Evolutionary conservation across 1,140 invertebrate genomes (phyloP).

Genomic region (Thereuonema tuberculata): DNA sequence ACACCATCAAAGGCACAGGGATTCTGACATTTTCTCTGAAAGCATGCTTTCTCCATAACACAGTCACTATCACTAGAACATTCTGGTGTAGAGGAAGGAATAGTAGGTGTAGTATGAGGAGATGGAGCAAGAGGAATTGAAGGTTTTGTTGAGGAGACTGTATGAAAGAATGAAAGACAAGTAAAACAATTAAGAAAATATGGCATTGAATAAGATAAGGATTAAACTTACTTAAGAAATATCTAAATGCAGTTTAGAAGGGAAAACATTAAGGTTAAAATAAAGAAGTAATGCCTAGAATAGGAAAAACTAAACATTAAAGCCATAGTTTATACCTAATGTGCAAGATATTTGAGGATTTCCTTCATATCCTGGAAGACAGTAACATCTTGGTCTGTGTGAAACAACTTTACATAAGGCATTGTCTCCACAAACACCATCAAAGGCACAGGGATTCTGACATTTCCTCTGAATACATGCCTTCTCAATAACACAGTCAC

Average conservation of each 20-base stretch:
- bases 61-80: neutral
- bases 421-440: constrained; percentile 73
- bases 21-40: neutral
- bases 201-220: no score
- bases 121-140: no score
- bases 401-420: constrained; percentile 68
- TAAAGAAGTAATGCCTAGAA: no score
- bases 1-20: neutral
- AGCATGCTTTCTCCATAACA: neutral
- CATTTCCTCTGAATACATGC: constrained; percentile 75
- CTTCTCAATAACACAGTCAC: constrained; percentile 77
- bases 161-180: no score
- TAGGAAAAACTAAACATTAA: no score
- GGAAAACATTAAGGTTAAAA: no score
- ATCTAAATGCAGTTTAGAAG: no score
- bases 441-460: constrained; percentile 72
- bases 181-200: no score
- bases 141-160: no score
- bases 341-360: constrained; percentile 58
- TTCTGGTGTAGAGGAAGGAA: constrained; percentile 36
- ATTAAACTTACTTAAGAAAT: no score
- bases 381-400: constrained; percentile 69
- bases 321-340: constrained; percentile 42
- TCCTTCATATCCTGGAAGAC: constrained; percentile 71
- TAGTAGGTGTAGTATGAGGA: constrained; percentile 48